Evolutionary conservation across 2,888 invertebrate genomes (phyloP).

Genomic region (Lasioglossum villosulum): DNA sequence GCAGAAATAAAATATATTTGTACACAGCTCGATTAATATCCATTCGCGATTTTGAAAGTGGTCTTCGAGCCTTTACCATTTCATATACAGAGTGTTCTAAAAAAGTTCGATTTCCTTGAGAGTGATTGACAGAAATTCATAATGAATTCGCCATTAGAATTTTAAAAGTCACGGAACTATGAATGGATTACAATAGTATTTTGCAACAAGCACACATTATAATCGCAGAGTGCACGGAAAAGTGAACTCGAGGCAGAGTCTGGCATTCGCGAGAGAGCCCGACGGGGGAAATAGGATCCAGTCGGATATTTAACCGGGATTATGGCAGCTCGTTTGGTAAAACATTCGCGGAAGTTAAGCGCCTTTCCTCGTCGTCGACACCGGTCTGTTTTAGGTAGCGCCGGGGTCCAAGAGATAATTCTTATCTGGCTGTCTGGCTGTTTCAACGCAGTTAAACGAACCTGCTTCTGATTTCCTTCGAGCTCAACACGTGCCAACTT

Average conservation of each 20-base stretch:
- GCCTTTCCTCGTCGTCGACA: conserved; percentile 63
- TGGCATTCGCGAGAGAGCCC: conserved; percentile 19
- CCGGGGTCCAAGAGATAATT: conserved; percentile 67
- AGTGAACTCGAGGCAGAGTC: conserved; percentile 50
- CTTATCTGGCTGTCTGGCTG: conserved; percentile 68
- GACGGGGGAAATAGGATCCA: conserved; percentile 55
- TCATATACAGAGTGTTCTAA: neutral
- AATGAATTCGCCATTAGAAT: neutral
- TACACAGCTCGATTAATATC: neutral
- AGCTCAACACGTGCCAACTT: conserved; percentile 23
- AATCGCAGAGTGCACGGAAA: conserved; percentile 47
- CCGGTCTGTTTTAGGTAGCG: conserved; percentile 70
- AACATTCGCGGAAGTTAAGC: conserved; percentile 78
- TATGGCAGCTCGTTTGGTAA: conserved; percentile 77
- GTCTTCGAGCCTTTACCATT: neutral
- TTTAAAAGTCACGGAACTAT: neutral
- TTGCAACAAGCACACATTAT: conserved; percentile 46
- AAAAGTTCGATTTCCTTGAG: too few species aligned
- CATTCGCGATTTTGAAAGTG: neutral
- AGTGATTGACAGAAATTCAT: neutral
- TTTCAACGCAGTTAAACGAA: conserved; percentile 67
- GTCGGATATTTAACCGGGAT: conserved; percentile 77
- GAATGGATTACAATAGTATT: conserved; percentile 41
- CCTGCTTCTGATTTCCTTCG: conserved; percentile 42
- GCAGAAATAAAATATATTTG: neutral